Evolutionary conservation across 64 coral and sea anemone species (phyloP).

Genomic region (Trachythela sp.): DNA sequence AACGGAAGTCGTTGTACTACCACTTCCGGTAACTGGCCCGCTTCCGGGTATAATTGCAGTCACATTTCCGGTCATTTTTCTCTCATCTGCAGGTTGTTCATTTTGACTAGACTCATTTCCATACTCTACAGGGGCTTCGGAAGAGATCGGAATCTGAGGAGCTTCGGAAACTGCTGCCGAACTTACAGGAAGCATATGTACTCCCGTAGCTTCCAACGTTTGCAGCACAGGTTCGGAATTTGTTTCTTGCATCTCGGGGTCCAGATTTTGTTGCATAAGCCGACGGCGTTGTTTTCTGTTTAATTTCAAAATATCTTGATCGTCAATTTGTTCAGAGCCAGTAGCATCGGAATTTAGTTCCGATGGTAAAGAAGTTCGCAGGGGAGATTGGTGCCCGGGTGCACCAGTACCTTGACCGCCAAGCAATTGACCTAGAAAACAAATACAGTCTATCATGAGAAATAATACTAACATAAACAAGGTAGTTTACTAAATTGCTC

Average conservation of each 20-base stretch:
- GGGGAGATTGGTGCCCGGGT: neutral
- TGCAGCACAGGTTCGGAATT: constrained; percentile 36
- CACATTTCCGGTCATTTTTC: neutral
- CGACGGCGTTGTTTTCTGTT: constrained; percentile 93
- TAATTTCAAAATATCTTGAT: constrained; percentile 61
- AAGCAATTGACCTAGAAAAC: constrained; percentile 5
- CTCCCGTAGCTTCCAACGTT: constrained; percentile 13
- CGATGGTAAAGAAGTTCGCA: neutral
- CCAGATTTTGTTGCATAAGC: constrained; percentile 78
- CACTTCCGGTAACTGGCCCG: neutral
- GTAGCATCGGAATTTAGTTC: neutral
- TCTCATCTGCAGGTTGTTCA: neutral
- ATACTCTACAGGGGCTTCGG: neutral
- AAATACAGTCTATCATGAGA: neutral
- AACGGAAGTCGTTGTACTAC: constrained; percentile 7
- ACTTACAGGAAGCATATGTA: neutral
- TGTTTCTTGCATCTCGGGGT: constrained; percentile 14
- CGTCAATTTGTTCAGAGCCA: neutral
- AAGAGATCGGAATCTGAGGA: neutral
- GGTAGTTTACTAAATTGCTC: too few relatives aligned
- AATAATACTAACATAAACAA: too few relatives aligned
- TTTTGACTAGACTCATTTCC: neutral
- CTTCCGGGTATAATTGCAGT: neutral
- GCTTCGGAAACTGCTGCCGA: neutral
- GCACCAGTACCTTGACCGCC: neutral